A percentile compares a stretch with the other conserved stretches of the same genome.
phyloP scores from a whole-genome alignment of 2,888 invertebrate genomes.

The Pyrochroa serraticornis region DNA sequence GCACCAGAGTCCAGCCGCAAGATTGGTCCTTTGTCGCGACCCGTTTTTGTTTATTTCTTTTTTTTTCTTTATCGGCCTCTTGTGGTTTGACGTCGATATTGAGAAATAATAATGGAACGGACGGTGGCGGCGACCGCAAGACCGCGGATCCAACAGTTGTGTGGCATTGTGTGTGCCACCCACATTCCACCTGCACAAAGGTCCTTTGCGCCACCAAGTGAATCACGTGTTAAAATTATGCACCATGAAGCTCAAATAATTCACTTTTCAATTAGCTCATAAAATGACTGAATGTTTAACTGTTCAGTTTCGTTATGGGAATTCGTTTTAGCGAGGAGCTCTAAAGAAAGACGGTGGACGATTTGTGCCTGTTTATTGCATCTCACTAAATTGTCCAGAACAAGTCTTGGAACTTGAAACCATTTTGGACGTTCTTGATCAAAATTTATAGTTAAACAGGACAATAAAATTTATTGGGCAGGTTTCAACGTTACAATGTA shows the following conservation, averaged over 20 bases:
- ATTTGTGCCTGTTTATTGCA: no score
- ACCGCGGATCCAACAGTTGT: slow-evolving; percentile 4
- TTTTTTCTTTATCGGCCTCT: background rate
- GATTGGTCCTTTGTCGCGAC: background rate
- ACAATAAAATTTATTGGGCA: no score
- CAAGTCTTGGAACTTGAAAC: no score
- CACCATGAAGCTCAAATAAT: slow-evolving; percentile 22
- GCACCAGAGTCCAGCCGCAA: background rate
- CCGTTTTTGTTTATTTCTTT: background rate
- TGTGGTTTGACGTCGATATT: slow-evolving; percentile 16
- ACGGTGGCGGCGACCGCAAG: slow-evolving; percentile 8
- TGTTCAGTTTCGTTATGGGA: background rate
- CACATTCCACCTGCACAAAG: slow-evolving; percentile 6
- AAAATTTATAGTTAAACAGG: no score
- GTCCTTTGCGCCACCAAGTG: slow-evolving; percentile 2
- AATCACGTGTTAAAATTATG: slow-evolving; percentile 20
- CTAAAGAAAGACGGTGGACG: no score
- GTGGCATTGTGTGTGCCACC: slow-evolving; percentile 17
- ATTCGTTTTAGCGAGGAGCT: no score
- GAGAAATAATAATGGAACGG: slow-evolving; percentile 9
- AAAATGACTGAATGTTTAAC: slow-evolving; percentile 22
- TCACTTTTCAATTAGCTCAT: slow-evolving; percentile 22
- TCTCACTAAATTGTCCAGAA: no score
- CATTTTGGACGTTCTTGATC: no score
- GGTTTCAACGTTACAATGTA: no score